phyloP scores from a whole-genome alignment of 2,888 invertebrate species.

The Psylliodes chrysocephalus region DNA sequence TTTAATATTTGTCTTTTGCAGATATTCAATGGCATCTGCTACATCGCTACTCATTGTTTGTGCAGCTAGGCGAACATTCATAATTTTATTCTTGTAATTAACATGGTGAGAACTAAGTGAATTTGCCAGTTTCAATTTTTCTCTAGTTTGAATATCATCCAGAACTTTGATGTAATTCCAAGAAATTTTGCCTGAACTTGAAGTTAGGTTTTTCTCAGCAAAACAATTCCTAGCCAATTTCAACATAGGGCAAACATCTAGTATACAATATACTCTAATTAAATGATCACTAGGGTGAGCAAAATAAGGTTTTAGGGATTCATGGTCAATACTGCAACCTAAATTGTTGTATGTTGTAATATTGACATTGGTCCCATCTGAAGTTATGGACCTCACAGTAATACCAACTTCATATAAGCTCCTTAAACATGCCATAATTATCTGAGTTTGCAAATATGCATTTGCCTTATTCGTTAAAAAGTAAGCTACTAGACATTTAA shows the following conservation, averaged over 20 bases:
- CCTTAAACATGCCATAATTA: slow-evolving; percentile 33
- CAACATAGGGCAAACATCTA: slow-evolving; percentile 42
- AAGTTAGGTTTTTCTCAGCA: too few relatives aligned
- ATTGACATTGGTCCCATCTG: slow-evolving; percentile 41
- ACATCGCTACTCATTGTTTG: too few relatives aligned
- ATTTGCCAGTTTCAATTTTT: not conserved
- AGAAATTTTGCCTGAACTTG: too few relatives aligned
- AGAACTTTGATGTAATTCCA: slow-evolving; percentile 33
- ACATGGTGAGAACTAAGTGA: too few relatives aligned
- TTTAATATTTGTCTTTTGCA: too few relatives aligned
- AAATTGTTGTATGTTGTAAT: slow-evolving; percentile 36
- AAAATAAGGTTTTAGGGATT: too few relatives aligned
- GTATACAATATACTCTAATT: slow-evolving; percentile 33
- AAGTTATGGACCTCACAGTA: slow-evolving; percentile 39
- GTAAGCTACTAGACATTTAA: too few relatives aligned
- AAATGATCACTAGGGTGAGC: slow-evolving; percentile 14
- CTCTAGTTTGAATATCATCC: slow-evolving; percentile 24
- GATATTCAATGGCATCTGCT: too few relatives aligned
- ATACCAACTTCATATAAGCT: slow-evolving; percentile 39
- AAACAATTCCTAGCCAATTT: slow-evolving; percentile 40
- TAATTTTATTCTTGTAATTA: too few relatives aligned
- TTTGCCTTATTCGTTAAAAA: too few relatives aligned
- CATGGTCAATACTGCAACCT: slow-evolving; percentile 24
- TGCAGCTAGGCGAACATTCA: too few relatives aligned
- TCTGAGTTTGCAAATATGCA: slow-evolving; percentile 28